Base-by-base conservation (phyloP, 92 coral and sea anemone genomes). In the Parazoanthus atlanticus region DNA sequence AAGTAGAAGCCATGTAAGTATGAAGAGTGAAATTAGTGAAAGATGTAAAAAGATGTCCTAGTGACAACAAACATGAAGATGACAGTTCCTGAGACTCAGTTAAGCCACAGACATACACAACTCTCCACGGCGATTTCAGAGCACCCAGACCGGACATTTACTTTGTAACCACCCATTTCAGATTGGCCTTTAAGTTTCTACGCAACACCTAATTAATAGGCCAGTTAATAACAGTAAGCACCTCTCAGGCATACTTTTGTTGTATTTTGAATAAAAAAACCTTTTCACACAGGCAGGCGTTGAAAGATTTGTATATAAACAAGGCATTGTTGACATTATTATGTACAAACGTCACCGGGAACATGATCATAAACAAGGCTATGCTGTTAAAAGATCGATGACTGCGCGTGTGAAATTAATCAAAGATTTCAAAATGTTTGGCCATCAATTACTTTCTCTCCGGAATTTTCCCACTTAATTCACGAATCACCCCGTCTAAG, bases 41-140 rank as follows among this genome's bases (percentile, higher is more conserved):
- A n/a, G n/a, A n/a, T n/a, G n/a, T n/a, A n/a, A n/a, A n/a, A n/a
- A n/a, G n/a, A n/a, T n/a, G n/a, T n/a, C n/a, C n/a, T n/a, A n/a
- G n/a, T n/a, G n/a, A n/a, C n/a, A n/a, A n/a, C n/a, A n/a, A n/a
- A n/a, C n/a, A n/a, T n/a, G n/a, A n/a, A n/a, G n/a, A n/a, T n/a
- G n/a, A n/a, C n/a, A n/a, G n/a, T n/a, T n/a, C n/a, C n/a, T n/a
- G n/a, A n/a, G n/a, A n/a, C n/a, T n/a, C n/a, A n/a, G n/a, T n/a
- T n/a, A n/a, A n/a, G n/a, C n/a, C n/a, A n/a, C n/a, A n/a, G n/a
- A n/a, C n/a, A n/a, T n/a, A n/a, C n/a, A n/a, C n/a, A n/a, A n/a
- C n/a, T n/a, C n/a, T 38, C 49, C 77, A 72, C 81, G 49, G 81
- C 47, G 29, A n/a, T 67, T 67, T 67, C 81, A 36, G 65, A 78